Evolutionary conservation across 2,888 invertebrate genomes (phyloP), one percentile per base, ranked within the genome.

Genomic region (Choristoneura rosaceana): DNA sequence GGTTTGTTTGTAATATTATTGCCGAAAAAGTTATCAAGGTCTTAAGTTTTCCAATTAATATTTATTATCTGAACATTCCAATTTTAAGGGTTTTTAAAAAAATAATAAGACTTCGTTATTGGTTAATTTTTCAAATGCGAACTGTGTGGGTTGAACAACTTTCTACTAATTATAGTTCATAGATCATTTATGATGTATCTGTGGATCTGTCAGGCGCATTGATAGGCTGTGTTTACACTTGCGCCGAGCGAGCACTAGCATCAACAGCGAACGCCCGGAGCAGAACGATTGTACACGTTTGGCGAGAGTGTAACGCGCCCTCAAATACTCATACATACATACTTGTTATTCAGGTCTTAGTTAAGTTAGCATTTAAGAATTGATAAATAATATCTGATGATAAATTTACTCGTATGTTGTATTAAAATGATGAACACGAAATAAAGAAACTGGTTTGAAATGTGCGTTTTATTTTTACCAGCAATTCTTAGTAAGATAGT

Each of bases 401-500:
- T 94, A 94, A 94, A 88, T 94, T 94, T 94, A 94, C 94, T 91
- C 94, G 94, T 94, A 94, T 94, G 94, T 94, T 94, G 94, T 94
- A 94, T 92, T 94, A 92, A 94, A 94, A 93, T 88, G 92, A 92
- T 90, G 93, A 92, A 94, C 92, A 93, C 85, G 89, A 92, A 93
- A 93, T 94, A 94, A 94, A 94, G 91, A 93, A 94, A 94, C 93
- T 93, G 94, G 94, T 94, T 94, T 94, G 94, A 94, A 77, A 86
- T 82, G 78, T 76, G 85, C 74, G 87, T 93, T 93, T 93, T 81
- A 92, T 92, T 86, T 84, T 60, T 4, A 14, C n/a, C 59, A n/a
- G 3, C 38, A 38, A 34, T 25, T 38, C 38, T 5, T 7, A 38
- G 38, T 5, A 38, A 38, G 5, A 4, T 7, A 38, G 38, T 4